Base-by-base conservation (phyloP, 2,888 invertebrate genomes). In the Stomorhina lunata region DNA sequence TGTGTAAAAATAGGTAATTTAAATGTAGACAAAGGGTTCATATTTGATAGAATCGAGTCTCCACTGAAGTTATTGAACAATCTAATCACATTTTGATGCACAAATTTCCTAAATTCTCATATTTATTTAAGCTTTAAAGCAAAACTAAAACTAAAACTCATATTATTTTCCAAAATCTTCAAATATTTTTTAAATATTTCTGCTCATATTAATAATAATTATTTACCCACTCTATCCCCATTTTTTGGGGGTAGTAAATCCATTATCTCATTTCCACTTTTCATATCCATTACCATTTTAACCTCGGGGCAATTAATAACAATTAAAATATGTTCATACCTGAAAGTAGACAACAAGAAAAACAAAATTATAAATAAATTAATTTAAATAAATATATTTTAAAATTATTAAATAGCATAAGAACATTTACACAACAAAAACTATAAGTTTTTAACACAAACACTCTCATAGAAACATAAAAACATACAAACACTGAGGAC, bases 241-340 rank as follows among this genome's bases (percentile, higher is more conserved):
- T 45, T 59, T 27, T 10, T 29, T 12, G 20, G 2, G 10, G n/a
- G 10, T 22, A 3, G 0, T 10, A 22, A 5, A 32, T 25, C 10
- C 29, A 25, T 37, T 55, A 75, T 65, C n/a, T n/a, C n/a, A n/a
- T n/a, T 37, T 57, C 25, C 69, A 55, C 22, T 57, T 65, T 40
- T 48, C 34, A 32, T 4, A 37, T 2, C 53, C 76, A 61, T 71
- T 66, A 72, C 12, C 61, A 65, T 53, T 63, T 77, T 55, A 61
- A 81, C 61, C 55, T 68, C 17, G 55, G n/a, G 63, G 53, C 43
- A 57, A 65, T 76, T 71, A 48, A 50, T 65, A 76, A 76, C 53
- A 69, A 65, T 72, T 65, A 66, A 48, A 57, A 27, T 20, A 80
- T n/a, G n/a, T n/a, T n/a, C 77, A 68, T 81, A 81, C 81, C 81